Evolutionary conservation across 2,113 vertebrate species (phyloP).

Genomic region (Nibea albiflora): DNA sequence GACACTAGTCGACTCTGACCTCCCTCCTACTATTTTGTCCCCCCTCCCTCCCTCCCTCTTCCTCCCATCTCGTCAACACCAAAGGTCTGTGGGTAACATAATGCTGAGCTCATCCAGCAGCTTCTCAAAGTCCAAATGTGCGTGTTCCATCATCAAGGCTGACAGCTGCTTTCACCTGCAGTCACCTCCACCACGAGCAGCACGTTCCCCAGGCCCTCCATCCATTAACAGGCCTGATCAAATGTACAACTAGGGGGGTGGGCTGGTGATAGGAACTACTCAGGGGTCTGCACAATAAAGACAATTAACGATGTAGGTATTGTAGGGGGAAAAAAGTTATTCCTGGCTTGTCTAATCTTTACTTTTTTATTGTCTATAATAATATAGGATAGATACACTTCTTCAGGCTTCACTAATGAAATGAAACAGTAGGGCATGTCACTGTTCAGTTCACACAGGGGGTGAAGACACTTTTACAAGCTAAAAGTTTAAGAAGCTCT

Average conservation of each 20-base stretch:
- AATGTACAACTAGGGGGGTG: not conserved
- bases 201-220: not conserved
- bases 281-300: not conserved
- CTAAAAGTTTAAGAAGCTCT: too few species aligned
- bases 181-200: not conserved
- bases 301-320: not conserved
- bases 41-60: constrained; percentile 5
- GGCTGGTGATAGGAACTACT: not conserved
- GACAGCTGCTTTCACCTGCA: constrained; percentile 37
- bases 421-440: too few species aligned
- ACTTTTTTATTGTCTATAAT: not conserved
- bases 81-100: constrained; percentile 42
- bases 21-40: constrained; percentile 2
- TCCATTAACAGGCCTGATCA: not conserved
- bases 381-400: not conserved
- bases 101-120: constrained; percentile 50
- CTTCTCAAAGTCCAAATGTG: constrained; percentile 30
- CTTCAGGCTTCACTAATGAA: too few species aligned
- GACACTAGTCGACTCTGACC: constrained; percentile 32
- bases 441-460: too few species aligned
- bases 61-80: constrained; percentile 26
- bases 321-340: not conserved
- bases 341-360: not conserved
- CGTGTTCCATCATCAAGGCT: not conserved
- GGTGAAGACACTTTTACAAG: too few species aligned